Percentiles rank a stretch among this genome's conserved stretches.
Evolutionary conservation across 2,113 vertebrate genomes (phyloP).

Genomic region (Petaurus breviceps): DNA sequence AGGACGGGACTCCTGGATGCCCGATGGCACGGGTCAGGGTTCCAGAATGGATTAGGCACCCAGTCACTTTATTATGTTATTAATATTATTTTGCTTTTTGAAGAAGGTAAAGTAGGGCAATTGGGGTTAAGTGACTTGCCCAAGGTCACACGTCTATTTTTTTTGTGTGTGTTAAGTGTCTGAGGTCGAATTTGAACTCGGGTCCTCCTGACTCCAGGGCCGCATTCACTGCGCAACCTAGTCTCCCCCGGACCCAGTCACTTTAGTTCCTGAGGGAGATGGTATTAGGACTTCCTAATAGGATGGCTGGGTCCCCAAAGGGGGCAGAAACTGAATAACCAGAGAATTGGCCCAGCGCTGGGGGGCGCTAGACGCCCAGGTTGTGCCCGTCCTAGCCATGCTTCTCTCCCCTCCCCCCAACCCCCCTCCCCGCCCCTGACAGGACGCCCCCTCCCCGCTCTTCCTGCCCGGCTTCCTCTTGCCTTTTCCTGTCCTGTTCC

Average conservation of each 20-base stretch:
- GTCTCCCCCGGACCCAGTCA: too few relatives aligned
- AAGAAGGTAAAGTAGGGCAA: too few relatives aligned
- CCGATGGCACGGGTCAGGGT: not conserved
- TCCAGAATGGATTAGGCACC: not conserved
- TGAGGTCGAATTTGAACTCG: too few relatives aligned
- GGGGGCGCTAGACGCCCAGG: constrained; percentile 45
- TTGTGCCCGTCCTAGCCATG: constrained; percentile 31
- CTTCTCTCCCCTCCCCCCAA: constrained; percentile 61
- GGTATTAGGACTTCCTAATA: fast-evolving
- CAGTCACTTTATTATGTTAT: too few relatives aligned
- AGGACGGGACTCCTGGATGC: not conserved
- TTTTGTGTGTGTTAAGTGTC: too few relatives aligned
- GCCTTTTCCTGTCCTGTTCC: constrained; percentile 81
- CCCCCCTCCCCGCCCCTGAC: constrained; percentile 67
- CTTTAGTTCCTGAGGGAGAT: not conserved
- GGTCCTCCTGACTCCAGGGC: too few relatives aligned
- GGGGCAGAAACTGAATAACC: not conserved
- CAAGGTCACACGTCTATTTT: too few relatives aligned
- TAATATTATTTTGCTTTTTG: too few relatives aligned
- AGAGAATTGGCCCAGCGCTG: not conserved
- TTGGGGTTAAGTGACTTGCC: too few relatives aligned
- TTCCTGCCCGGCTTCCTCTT: constrained; percentile 78
- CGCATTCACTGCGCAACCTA: too few relatives aligned
- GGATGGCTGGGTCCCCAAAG: constrained; percentile 1
- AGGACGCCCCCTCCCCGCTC: constrained; percentile 79